Evolutionary conservation across 92 coral and sea anemone species (phyloP).

Genomic region (Umimayanthus chanpuru): DNA sequence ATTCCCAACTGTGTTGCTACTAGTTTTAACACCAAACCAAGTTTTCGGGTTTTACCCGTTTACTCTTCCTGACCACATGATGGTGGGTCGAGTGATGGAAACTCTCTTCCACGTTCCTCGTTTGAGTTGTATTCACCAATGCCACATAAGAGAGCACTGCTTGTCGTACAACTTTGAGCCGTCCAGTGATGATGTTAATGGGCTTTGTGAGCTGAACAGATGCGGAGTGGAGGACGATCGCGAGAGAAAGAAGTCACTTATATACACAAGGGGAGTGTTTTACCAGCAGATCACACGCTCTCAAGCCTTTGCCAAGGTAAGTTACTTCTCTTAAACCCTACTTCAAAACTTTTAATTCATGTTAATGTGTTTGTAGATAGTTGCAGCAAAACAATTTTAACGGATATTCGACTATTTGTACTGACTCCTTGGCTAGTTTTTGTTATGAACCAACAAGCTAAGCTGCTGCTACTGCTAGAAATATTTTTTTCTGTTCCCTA

Average conservation of each 20-base stretch:
- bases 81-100: neutral
- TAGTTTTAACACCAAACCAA: neutral
- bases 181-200: neutral
- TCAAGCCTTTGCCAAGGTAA: neutral
- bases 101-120: neutral
- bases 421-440: no score
- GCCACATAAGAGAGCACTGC: neutral
- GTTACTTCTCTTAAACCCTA: no score
- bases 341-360: no score
- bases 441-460: no score
- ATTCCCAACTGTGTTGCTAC: neutral
- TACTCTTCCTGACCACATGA: neutral
- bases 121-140: neutral
- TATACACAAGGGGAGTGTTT: slow-evolving; percentile 30
- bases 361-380: no score
- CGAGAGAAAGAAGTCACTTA: neutral
- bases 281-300: slow-evolving; percentile 42
- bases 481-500: no score
- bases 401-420: no score
- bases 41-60: neutral
- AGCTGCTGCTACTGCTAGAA: no score
- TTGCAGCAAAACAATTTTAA: no score
- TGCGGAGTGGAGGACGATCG: slow-evolving; percentile 29
- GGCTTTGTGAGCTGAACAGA: slow-evolving; percentile 35
- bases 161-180: slow-evolving; percentile 33